These are phyloP conservation scores for Sebastes dallii DNA, from an alignment of 2,797 vertebrate genomes.

Conservation along the genomic window DNA sequence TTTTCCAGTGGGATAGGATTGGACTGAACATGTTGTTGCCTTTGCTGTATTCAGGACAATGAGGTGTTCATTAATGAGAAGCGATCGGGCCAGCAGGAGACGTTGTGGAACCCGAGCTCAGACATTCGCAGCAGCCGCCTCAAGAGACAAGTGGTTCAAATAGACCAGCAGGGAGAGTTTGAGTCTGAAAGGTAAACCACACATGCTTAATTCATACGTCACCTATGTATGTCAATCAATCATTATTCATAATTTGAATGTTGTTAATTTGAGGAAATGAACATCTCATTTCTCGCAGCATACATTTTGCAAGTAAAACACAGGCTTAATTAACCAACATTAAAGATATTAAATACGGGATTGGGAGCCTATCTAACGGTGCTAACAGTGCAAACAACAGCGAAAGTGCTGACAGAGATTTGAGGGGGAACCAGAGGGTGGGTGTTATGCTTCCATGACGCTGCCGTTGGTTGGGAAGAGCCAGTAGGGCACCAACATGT, in stretches of 20 bases:
- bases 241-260: background rate
- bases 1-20: background rate
- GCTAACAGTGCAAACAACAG: too few relatives aligned
- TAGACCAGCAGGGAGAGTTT: slow-evolving; percentile 90
- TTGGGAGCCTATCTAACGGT: too few relatives aligned
- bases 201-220: background rate
- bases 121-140: slow-evolving; percentile 89
- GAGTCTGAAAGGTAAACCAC: slow-evolving; percentile 91
- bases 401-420: too few relatives aligned
- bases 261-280: background rate
- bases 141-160: slow-evolving; percentile 88
- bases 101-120: slow-evolving; percentile 89
- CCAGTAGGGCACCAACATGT: too few relatives aligned
- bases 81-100: slow-evolving; percentile 77
- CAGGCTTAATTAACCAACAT: too few relatives aligned
- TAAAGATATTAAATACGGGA: too few relatives aligned
- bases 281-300: background rate
- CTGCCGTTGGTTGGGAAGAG: too few relatives aligned
- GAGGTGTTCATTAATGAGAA: slow-evolving; percentile 92
- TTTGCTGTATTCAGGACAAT: slow-evolving; percentile 83
- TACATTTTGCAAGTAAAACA: background rate
- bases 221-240: background rate
- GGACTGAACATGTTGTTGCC: background rate
- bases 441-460: too few relatives aligned
- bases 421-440: too few relatives aligned